phyloP scores from a whole-genome alignment of 2,888 invertebrate genomes.

The Spialia ferax region DNA sequence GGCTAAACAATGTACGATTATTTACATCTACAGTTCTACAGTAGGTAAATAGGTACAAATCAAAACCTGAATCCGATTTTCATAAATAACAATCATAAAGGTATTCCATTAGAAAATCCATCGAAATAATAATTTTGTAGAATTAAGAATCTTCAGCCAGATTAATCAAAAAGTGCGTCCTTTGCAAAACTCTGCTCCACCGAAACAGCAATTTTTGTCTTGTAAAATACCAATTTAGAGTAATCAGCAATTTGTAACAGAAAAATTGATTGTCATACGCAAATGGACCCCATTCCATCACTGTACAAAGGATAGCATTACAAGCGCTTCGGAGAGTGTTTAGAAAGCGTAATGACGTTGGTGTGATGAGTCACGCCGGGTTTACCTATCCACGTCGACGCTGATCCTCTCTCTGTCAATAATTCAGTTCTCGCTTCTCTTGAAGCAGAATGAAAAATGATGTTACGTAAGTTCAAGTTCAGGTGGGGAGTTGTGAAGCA shows the following conservation, averaged over 20 bases:
- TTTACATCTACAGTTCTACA: too few species aligned
- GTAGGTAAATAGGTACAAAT: too few species aligned
- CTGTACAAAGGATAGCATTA: conserved; percentile 10
- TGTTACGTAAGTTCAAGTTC: conserved; percentile 39
- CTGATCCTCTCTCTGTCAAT: conserved; percentile 21
- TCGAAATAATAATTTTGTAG: too few species aligned
- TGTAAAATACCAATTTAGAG: background rate
- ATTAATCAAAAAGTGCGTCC: too few species aligned
- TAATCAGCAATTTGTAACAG: background rate
- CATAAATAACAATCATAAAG: too few species aligned
- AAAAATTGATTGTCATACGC: background rate
- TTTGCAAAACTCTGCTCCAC: too few species aligned
- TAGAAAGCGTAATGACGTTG: conserved; percentile 13
- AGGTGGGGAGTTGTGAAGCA: conserved; percentile 32
- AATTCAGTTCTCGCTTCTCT: conserved; percentile 16
- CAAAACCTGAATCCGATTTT: too few species aligned
- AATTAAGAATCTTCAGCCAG: too few species aligned
- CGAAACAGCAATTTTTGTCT: too few species aligned
- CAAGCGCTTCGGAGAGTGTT: conserved; percentile 1
- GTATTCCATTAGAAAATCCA: too few species aligned
- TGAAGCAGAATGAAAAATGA: conserved; percentile 34
- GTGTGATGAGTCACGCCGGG: conserved; percentile 28
- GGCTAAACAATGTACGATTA: too few species aligned
- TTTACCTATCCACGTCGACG: conserved; percentile 29
- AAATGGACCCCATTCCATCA: background rate